A percentile compares a stretch with the other conserved stretches of the same genome.
phyloP scores from a whole-genome alignment of 1,140 invertebrate species.

The Danaus melanippus region DNA sequence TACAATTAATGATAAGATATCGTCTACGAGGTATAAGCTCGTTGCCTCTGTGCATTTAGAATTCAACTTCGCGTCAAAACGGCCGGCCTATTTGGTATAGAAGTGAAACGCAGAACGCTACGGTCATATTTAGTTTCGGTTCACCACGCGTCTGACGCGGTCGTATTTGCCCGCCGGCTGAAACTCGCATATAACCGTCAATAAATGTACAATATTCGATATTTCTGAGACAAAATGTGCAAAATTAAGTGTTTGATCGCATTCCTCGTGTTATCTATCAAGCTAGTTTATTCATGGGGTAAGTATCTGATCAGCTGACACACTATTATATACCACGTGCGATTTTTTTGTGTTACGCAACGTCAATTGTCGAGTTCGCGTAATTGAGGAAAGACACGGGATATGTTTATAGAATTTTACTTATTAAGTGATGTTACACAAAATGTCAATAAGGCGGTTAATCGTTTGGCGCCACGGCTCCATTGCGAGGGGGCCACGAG shows the following conservation, averaged over 20 bases:
- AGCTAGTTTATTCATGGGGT: conserved; percentile 54
- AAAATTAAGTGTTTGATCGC: conserved; percentile 46
- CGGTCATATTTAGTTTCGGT: conserved; percentile 53
- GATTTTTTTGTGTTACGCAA: conserved; percentile 50
- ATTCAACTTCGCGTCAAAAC: conserved; percentile 35
- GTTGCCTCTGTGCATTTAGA: conserved; percentile 49
- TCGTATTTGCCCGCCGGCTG: conserved; percentile 44
- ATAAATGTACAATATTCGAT: conserved; percentile 37
- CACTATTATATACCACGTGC: conserved; percentile 49
- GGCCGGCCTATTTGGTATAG: conserved; percentile 27
- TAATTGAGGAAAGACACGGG: conserved; percentile 11
- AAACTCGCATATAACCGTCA: conserved; percentile 53
- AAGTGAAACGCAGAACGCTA: too few relatives aligned
- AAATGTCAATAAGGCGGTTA: conserved; percentile 51
- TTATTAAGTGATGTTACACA: conserved; percentile 19
- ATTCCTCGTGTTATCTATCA: conserved; percentile 32
- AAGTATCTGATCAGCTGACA: conserved; percentile 63
- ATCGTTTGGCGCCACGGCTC: conserved; percentile 58
- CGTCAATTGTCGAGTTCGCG: conserved; percentile 18
- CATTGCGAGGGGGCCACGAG: conserved; percentile 54
- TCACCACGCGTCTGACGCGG: conserved; percentile 43
- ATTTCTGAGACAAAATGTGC: conserved; percentile 63
- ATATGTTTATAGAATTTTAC: conserved; percentile 14
- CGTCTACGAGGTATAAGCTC: conserved; percentile 33
- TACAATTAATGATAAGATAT: conserved; percentile 26